These are phyloP conservation scores for Drosophila ambigua DNA, from an alignment of 1,140 invertebrate genomes.

Conservation along the genomic window DNA sequence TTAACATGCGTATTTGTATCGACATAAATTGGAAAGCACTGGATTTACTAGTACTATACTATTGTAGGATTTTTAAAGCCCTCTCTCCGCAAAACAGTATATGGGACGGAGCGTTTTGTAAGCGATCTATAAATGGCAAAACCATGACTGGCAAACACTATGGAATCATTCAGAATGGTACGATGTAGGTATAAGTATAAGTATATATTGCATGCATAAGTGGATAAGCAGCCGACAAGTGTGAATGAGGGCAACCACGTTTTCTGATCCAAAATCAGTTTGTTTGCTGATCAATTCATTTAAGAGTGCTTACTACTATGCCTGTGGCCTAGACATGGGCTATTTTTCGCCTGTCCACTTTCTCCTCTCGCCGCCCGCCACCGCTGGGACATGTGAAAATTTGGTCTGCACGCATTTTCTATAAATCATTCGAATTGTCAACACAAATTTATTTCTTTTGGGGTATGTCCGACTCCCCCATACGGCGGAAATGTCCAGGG, in stretches of 20 bases:
- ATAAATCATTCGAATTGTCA: slow-evolving; percentile 79
- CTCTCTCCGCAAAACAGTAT: too few relatives aligned
- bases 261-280: slow-evolving; percentile 13
- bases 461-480: slow-evolving; percentile 54
- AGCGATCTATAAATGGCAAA: too few relatives aligned
- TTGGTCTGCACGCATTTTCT: slow-evolving; percentile 66
- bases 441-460: slow-evolving; percentile 66
- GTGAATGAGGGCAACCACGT: neutral
- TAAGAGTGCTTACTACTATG: slow-evolving; percentile 6
- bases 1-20: too few relatives aligned
- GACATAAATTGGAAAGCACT: too few relatives aligned
- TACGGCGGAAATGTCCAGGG: slow-evolving; percentile 61
- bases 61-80: too few relatives aligned
- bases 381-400: slow-evolving; percentile 37
- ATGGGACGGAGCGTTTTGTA: too few relatives aligned
- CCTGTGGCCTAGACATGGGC: neutral
- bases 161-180: too few relatives aligned
- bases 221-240: neutral
- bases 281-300: slow-evolving; percentile 42
- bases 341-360: neutral
- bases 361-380: neutral
- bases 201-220: neutral
- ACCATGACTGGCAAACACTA: too few relatives aligned
- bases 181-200: too few relatives aligned
- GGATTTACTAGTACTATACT: too few relatives aligned